Base-by-base conservation (phyloP, 1,140 invertebrate species). In the Drosophila aff. region DNA sequence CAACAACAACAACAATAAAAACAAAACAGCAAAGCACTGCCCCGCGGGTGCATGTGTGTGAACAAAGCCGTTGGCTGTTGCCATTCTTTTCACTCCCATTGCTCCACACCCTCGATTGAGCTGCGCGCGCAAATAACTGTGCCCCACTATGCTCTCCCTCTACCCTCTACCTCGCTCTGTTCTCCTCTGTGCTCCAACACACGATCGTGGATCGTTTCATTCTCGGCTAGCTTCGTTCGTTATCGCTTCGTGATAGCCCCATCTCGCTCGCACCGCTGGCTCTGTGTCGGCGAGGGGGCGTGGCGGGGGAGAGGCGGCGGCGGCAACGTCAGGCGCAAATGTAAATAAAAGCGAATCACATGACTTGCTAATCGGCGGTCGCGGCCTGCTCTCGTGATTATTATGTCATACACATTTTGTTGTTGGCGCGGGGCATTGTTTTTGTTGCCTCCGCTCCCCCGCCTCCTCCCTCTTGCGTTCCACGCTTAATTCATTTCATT, bases 301-400 rank as follows among this genome's bases (percentile, higher is more conserved):
- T 52, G 53, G 47, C 2, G 67, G 36, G 23, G 49, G 28, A 26
- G 65, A 33, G 60, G 63, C 59, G 62, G 68, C 59, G 62, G 68
- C 61, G 58, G 76, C 71, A 59, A 75, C 66, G 81, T 81, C 66
- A 82, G 84, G 85, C 86, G 78, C 73, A 87, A 92, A 85, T 92
- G 91, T 92, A 92, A 92, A 92, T 92, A 91, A 92, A 92, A 92
- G 78, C 91, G 84, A 92, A 92, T 92, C 91, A 92, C 91, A 92
- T 92, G 91, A 92, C 91, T 92, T 91, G 91, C 91, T 92, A 92
- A 92, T 92, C 91, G 91, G 89, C 85, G 86, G 81, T 86, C 79
- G 87, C 69, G 79, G 85, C 69, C 83, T 89, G 82, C 91, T 92
- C 91, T 91, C 91, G 91, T 92, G 91, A 92, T 92, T 92, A 92